These are phyloP conservation scores for Holocentrus rufus DNA, from an alignment of 2,797 vertebrate genomes.

Conservation along the genomic window DNA sequence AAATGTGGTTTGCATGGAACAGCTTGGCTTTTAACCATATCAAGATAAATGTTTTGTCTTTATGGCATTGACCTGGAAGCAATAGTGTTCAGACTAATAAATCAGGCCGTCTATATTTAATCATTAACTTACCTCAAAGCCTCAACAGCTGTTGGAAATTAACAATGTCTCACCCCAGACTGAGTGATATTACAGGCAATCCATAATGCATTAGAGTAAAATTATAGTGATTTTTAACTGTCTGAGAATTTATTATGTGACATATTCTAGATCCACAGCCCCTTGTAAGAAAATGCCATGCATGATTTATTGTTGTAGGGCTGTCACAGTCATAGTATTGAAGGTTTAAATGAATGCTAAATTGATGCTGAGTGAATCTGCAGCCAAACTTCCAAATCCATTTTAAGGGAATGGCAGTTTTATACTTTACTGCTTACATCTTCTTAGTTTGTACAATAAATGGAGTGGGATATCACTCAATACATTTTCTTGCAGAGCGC, in stretches of 20 bases:
- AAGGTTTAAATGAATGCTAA: conserved; percentile 92
- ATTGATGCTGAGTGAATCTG: conserved; percentile 89
- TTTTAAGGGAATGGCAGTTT: conserved; percentile 84
- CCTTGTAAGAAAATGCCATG: conserved; percentile 91
- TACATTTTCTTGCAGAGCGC: conserved; percentile 4
- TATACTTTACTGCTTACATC: conserved; percentile 49
- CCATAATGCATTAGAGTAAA: conserved; percentile 99
- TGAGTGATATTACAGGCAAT: conserved; percentile 99
- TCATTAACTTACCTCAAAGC: conserved; percentile 99
- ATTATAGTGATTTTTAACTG: conserved; percentile 99
- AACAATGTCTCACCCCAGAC: conserved; percentile 98
- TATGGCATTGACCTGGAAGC: conserved; percentile 99
- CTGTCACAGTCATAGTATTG: conserved; percentile 90
- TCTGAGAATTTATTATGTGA: conserved; percentile 98
- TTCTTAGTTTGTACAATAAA: conserved; percentile 49
- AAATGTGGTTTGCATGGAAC: conserved; percentile 89
- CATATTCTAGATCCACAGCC: conserved; percentile 94
- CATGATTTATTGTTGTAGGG: conserved; percentile 92
- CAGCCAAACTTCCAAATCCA: conserved; percentile 86
- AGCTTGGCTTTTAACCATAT: conserved; percentile 96
- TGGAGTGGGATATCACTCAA: conserved; percentile 28
- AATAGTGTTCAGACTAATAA: conserved; percentile 99
- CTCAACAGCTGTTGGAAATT: conserved; percentile 99
- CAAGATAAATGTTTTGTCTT: conserved; percentile 99
- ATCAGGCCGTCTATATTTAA: conserved; percentile 99